Evolutionary conservation across 2,797 vertebrate species (phyloP).

Genomic region (Pseudochaenichthys georgianus): DNA sequence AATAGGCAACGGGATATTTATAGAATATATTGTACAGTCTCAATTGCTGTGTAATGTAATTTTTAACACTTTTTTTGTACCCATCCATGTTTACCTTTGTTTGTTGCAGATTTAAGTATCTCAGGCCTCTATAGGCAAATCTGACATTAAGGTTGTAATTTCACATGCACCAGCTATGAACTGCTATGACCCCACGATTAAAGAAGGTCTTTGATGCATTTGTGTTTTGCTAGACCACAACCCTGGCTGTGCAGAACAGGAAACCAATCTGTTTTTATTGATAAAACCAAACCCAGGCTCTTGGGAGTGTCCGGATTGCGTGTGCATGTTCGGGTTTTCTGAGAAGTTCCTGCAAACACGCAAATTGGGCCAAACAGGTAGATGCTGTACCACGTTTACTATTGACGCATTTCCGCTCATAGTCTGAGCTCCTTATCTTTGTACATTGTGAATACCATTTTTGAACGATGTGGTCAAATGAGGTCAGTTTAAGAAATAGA

Average conservation of each 20-base stretch:
- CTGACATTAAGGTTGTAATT: constrained; percentile 1
- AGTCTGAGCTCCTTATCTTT: constrained; percentile 45
- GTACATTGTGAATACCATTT: constrained; percentile 16
- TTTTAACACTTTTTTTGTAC: too few relatives aligned
- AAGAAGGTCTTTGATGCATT: constrained; percentile 79
- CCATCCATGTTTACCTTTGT: background rate
- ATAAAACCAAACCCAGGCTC: constrained; percentile 58
- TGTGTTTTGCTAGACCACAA: constrained; percentile 68
- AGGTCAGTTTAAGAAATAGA: background rate
- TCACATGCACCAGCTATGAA: constrained; percentile 45
- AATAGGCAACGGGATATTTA: background rate
- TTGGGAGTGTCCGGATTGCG: constrained; percentile 54
- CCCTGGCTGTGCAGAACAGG: constrained; percentile 55
- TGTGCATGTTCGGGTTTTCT: constrained; percentile 45
- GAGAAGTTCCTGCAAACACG: constrained; percentile 68
- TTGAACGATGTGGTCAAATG: constrained; percentile 12
- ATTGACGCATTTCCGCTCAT: constrained; percentile 71
- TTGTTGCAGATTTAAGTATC: background rate
- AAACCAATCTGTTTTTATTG: constrained; percentile 62
- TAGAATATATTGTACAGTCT: too few relatives aligned
- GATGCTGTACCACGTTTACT: constrained; percentile 47
- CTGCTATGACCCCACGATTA: constrained; percentile 56
- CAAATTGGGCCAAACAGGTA: constrained; percentile 52
- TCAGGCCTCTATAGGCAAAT: background rate
- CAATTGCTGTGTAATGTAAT: too few relatives aligned